Conservation (phyloP, 2,888 invertebrate genomes). For the Lasioglossum figueresi region DNA sequence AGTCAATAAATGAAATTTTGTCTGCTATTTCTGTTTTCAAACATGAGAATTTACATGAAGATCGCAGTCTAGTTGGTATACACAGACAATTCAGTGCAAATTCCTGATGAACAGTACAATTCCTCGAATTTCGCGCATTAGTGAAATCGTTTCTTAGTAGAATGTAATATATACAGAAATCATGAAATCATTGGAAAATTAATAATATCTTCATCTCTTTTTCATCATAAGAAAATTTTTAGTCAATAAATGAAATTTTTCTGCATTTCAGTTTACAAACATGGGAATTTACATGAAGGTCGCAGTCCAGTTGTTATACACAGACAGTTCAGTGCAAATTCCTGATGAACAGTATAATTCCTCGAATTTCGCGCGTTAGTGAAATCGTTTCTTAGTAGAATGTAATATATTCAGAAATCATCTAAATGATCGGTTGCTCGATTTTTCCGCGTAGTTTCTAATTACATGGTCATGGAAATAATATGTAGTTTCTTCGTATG, state of each 20-base stretch:
- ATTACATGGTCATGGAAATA: slow-evolving; percentile 36
- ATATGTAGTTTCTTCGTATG: slow-evolving; percentile 10
- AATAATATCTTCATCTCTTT: background rate
- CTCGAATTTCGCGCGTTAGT: background rate
- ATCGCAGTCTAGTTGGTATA: background rate
- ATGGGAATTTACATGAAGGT: background rate
- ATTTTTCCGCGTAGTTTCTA: slow-evolving; percentile 39
- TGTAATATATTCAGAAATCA: background rate
- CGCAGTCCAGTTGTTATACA: background rate
- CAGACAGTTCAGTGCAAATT: background rate
- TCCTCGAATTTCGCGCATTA: background rate
- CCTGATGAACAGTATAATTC: background rate
- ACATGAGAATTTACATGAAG: background rate
- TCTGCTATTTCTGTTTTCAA: no score
- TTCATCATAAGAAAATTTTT: background rate
- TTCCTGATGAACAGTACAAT: background rate
- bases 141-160: background rate
- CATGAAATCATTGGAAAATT: background rate
- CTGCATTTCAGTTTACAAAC: background rate
- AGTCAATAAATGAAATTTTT: background rate
- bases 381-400: background rate
- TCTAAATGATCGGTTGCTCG: slow-evolving; percentile 13
- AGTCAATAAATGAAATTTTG: background rate
- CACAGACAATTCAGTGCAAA: background rate
- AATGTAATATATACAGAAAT: background rate